Conservation (phyloP, 2,888 invertebrate genomes). For the Morpho helenor region DNA sequence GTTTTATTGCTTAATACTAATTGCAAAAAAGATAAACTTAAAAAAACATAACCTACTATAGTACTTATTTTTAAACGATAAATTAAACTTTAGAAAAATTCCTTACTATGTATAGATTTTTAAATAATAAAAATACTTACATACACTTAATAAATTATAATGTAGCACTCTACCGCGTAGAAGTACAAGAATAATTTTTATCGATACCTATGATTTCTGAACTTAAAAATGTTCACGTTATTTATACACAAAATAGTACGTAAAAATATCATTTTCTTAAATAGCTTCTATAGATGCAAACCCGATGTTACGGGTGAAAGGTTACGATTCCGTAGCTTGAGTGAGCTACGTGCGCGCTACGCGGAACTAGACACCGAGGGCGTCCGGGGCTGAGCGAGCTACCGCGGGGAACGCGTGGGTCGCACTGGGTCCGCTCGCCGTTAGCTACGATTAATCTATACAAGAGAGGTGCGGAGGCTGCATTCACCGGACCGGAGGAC, state of each 20-base stretch:
- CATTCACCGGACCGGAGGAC: slow-evolving; percentile 72
- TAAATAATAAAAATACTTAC: slow-evolving; percentile 9
- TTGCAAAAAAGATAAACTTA: no score
- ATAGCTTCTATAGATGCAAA: slow-evolving; percentile 42
- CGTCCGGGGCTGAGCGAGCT: slow-evolving; percentile 39
- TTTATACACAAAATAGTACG: slow-evolving; percentile 51
- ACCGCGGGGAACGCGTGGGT: slow-evolving; percentile 63
- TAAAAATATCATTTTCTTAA: slow-evolving; percentile 60
- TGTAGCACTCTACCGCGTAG: slow-evolving; percentile 6
- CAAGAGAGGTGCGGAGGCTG: slow-evolving; percentile 69
- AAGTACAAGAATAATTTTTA: slow-evolving; percentile 49
- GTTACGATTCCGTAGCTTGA: slow-evolving; percentile 40
- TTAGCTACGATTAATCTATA: slow-evolving; percentile 73
- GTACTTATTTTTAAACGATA: no score
- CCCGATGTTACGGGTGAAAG: slow-evolving; percentile 40
- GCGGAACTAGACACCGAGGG: slow-evolving; percentile 30
- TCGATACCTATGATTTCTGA: slow-evolving; percentile 59
- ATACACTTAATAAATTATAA: slow-evolving; percentile 12
- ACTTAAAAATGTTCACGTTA: slow-evolving; percentile 53
- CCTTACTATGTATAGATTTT: not conserved
- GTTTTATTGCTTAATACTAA: not conserved
- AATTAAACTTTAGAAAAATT: not conserved
- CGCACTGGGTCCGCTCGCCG: slow-evolving; percentile 62
- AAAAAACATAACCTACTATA: no score
- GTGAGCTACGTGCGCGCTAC: slow-evolving; percentile 45